Conservation (phyloP, 2,888 invertebrate species). For the Coecobrya sp. region DNA sequence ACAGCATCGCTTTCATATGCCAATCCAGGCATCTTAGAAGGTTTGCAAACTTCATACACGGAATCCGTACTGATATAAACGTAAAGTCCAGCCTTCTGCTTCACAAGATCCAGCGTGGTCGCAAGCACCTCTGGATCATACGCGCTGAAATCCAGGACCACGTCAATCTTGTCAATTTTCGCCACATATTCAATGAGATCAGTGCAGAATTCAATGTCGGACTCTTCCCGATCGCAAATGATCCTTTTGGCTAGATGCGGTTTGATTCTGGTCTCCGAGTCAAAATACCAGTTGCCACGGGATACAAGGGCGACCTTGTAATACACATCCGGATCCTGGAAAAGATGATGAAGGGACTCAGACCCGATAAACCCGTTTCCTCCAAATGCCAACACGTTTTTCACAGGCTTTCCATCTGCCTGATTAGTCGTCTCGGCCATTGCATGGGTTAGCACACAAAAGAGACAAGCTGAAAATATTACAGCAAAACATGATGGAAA, state of each 20-base stretch:
- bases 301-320: slow-evolving; percentile 87
- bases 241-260: slow-evolving; percentile 86
- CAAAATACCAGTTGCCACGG: slow-evolving; percentile 88
- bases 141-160: slow-evolving; percentile 88
- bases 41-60: slow-evolving; percentile 88
- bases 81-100: slow-evolving; percentile 87
- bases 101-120: slow-evolving; percentile 87
- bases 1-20: slow-evolving; percentile 87
- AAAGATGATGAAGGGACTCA: slow-evolving; percentile 87
- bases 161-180: slow-evolving; percentile 87
- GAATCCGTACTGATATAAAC: slow-evolving; percentile 88
- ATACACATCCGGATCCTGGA: slow-evolving; percentile 86
- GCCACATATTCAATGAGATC: slow-evolving; percentile 86
- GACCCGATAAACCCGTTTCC: slow-evolving; percentile 89
- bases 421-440: slow-evolving; percentile 48
- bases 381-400: slow-evolving; percentile 87
- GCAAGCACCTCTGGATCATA: slow-evolving; percentile 88
- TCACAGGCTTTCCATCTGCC: slow-evolving; percentile 60
- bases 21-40: slow-evolving; percentile 68
- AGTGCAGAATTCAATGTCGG: slow-evolving; percentile 87
- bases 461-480: slow-evolving; percentile 28
- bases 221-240: slow-evolving; percentile 87
- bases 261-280: slow-evolving; percentile 87
- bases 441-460: slow-evolving; percentile 23
- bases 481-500: not conserved